phyloP scores from a whole-genome alignment of 2,797 vertebrate species.

The Ambastaia sidthimunki region DNA sequence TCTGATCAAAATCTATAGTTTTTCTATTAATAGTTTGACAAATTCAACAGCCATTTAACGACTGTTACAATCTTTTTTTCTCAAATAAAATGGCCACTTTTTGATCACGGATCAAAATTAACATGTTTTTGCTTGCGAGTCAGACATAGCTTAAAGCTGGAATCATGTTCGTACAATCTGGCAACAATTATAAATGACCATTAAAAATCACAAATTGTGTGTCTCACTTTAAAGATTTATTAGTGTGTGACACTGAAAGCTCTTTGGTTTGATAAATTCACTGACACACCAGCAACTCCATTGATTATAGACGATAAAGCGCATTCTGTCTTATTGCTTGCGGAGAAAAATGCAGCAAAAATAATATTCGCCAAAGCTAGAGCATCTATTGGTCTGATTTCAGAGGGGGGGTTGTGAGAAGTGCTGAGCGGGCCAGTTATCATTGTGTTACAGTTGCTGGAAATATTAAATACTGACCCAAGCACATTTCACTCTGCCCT shows the following conservation, averaged over 20 bases:
- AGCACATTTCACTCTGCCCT: constrained; percentile 51
- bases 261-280: neutral
- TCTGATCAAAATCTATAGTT: no score
- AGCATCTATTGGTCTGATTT: constrained; percentile 42
- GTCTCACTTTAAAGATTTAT: neutral
- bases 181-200: no score
- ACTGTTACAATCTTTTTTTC: no score
- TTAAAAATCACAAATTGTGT: no score
- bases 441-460: constrained; percentile 36
- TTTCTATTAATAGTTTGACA: no score
- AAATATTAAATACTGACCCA: constrained; percentile 52
- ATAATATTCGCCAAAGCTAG: constrained; percentile 35
- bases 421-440: constrained; percentile 61
- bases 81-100: no score
- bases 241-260: neutral
- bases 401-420: constrained; percentile 50
- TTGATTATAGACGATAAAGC: constrained; percentile 23
- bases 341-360: neutral
- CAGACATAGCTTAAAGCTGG: no score
- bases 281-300: neutral
- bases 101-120: no score
- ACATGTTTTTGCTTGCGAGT: no score
- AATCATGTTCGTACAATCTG: no score
- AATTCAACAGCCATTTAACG: no score
- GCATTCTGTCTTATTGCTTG: neutral